phyloP scores from a whole-genome alignment of 2,888 invertebrate species.

The Girardia tigrina region DNA sequence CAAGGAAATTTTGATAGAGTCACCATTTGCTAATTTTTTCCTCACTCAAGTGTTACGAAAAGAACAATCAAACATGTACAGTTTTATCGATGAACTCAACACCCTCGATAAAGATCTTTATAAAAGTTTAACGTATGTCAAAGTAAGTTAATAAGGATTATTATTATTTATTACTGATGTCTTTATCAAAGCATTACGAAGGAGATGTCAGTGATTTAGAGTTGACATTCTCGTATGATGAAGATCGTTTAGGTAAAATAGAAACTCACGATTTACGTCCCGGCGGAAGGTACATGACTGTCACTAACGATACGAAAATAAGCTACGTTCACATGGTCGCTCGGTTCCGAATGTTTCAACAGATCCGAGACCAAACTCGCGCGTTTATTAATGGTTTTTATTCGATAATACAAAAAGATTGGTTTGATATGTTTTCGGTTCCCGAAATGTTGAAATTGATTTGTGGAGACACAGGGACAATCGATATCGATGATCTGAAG shows the following conservation, averaged over 20 bases:
- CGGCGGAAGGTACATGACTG: conserved; percentile 77
- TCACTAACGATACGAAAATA: conserved; percentile 85
- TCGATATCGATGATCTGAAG: conserved; percentile 60
- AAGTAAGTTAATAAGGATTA: conserved; percentile 53
- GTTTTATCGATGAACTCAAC: conserved; percentile 90
- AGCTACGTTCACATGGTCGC: conserved; percentile 86
- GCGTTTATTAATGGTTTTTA: conserved; percentile 91
- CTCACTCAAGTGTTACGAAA: conserved; percentile 84
- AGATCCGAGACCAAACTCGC: conserved; percentile 86
- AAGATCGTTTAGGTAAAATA: conserved; percentile 79
- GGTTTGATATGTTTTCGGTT: conserved; percentile 81
- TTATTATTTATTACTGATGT: not conserved
- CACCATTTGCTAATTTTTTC: conserved; percentile 95
- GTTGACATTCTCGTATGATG: conserved; percentile 85
- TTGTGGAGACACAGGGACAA: conserved; percentile 81
- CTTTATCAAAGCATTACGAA: conserved; percentile 50
- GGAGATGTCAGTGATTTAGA: conserved; percentile 82
- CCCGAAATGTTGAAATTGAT: conserved; percentile 86
- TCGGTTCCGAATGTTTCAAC: conserved; percentile 90
- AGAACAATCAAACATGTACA: conserved; percentile 78
- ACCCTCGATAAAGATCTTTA: conserved; percentile 89
- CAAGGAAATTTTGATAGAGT: conserved; percentile 94
- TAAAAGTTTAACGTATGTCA: conserved; percentile 82
- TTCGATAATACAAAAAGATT: conserved; percentile 81
- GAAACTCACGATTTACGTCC: conserved; percentile 86